Percentiles rank a stretch among this genome's conserved stretches.
These are phyloP conservation scores for Phataginus tricuspis DNA, from an alignment of 2,797 vertebrate genomes.

Conservation along the genomic window DNA sequence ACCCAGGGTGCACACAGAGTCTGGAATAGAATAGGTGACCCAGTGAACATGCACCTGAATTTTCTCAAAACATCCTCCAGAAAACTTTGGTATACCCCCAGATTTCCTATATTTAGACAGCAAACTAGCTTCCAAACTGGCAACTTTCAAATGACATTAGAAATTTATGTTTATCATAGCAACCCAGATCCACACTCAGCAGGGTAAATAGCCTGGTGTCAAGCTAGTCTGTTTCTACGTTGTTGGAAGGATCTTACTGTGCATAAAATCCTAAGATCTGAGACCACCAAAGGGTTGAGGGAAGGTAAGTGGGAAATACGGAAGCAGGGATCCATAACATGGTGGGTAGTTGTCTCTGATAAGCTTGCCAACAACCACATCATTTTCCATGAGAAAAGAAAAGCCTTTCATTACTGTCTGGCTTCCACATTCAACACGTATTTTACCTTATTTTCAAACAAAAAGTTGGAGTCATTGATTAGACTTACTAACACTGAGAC, in stretches of 20 bases:
- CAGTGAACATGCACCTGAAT: not conserved
- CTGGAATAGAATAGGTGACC: not conserved
- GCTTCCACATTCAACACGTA: not conserved
- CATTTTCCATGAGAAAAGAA: not conserved
- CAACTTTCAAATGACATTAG: not conserved
- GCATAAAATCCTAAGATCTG: not conserved
- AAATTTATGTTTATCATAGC: not conserved
- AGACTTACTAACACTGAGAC: not conserved
- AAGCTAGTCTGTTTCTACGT: not conserved
- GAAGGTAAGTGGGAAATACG: not conserved
- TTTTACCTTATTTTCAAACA: slow-evolving; percentile 1
- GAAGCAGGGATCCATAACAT: not conserved
- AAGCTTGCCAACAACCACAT: not conserved
- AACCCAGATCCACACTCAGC: not conserved
- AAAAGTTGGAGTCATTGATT: not conserved
- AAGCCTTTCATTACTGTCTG: not conserved
- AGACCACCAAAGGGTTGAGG: not conserved
- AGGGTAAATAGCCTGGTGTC: not conserved
- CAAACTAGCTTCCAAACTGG: not conserved
- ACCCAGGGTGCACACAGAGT: not conserved
- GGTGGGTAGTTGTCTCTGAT: not conserved
- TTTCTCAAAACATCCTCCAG: not conserved
- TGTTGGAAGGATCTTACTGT: not conserved
- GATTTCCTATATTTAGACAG: not conserved
- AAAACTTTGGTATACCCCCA: not conserved